phyloP scores from a whole-genome alignment of 1,140 invertebrate genomes.

The Drosophila willistoni region DNA sequence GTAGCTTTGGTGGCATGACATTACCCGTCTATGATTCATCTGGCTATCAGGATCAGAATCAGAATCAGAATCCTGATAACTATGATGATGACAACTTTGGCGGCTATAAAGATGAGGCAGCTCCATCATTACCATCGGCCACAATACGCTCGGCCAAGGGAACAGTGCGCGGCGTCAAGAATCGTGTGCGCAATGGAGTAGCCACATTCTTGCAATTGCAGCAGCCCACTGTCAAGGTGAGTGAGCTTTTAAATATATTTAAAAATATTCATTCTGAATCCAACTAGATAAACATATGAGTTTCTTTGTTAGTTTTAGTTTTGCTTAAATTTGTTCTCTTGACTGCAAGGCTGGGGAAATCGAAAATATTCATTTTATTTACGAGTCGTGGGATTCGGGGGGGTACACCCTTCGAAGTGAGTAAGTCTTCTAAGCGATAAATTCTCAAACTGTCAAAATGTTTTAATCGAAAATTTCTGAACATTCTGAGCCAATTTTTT shows the following conservation, averaged over 20 bases:
- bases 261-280: too few species aligned
- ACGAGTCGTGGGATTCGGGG: too few species aligned
- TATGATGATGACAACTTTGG: slow-evolving; percentile 88
- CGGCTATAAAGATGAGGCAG: slow-evolving; percentile 90
- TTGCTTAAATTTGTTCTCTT: too few species aligned
- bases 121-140: slow-evolving; percentile 84
- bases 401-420: too few species aligned
- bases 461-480: too few species aligned
- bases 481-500: too few species aligned
- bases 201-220: slow-evolving; percentile 95
- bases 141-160: slow-evolving; percentile 95
- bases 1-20: slow-evolving; percentile 84
- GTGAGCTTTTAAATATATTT: slow-evolving; percentile 32
- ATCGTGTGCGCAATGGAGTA: slow-evolving; percentile 96
- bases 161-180: slow-evolving; percentile 95
- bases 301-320: too few species aligned
- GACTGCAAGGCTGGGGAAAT: too few species aligned
- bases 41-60: slow-evolving; percentile 36
- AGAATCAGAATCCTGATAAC: slow-evolving; percentile 30
- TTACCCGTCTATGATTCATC: slow-evolving; percentile 57
- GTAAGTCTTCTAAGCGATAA: too few species aligned
- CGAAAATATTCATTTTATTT: too few species aligned
- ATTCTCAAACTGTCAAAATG: too few species aligned
- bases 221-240: slow-evolving; percentile 88
- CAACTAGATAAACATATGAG: too few species aligned